phyloP scores from a whole-genome alignment of 2,888 invertebrate species.

The Axea sp. region DNA sequence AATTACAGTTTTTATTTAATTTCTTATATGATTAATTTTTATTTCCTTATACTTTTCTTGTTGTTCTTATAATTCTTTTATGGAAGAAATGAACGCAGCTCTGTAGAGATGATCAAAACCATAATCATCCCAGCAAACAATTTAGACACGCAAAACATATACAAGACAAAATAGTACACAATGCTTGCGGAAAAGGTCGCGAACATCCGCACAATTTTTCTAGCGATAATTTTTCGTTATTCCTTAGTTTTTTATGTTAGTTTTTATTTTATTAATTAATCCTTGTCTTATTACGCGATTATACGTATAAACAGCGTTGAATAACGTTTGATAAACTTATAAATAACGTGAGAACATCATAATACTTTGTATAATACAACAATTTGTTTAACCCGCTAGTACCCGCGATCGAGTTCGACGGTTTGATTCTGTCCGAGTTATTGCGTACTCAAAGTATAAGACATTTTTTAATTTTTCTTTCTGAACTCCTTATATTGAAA shows the following conservation, averaged over 20 bases:
- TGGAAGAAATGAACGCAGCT: constrained; percentile 46
- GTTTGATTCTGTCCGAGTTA: constrained; percentile 13
- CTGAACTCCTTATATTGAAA: neutral
- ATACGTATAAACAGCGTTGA: constrained; percentile 52
- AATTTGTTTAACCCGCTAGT: constrained; percentile 53
- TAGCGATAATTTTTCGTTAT: constrained; percentile 20
- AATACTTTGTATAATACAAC: constrained; percentile 60
- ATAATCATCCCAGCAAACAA: constrained; percentile 56
- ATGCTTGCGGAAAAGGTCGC: constrained; percentile 21
- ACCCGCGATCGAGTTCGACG: constrained; percentile 12
- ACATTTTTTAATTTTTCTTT: constrained; percentile 2
- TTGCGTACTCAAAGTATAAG: neutral
- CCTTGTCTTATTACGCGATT: constrained; percentile 36
- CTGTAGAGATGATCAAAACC: constrained; percentile 32
- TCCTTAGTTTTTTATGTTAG: neutral
- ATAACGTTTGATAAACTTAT: constrained; percentile 60
- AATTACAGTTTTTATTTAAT: constrained; percentile 46
- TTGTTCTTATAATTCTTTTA: constrained; percentile 35
- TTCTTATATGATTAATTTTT: constrained; percentile 43
- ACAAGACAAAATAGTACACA: constrained; percentile 32
- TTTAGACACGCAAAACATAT: constrained; percentile 46
- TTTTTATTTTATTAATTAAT: constrained; percentile 19
- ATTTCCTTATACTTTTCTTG: constrained; percentile 20
- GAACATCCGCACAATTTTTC: constrained; percentile 14
- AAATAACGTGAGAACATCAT: constrained; percentile 61